Evolutionary conservation across 2,888 invertebrate species (phyloP), one percentile per base, ranked within the genome.

Genomic region (Leptothorax acervorum): DNA sequence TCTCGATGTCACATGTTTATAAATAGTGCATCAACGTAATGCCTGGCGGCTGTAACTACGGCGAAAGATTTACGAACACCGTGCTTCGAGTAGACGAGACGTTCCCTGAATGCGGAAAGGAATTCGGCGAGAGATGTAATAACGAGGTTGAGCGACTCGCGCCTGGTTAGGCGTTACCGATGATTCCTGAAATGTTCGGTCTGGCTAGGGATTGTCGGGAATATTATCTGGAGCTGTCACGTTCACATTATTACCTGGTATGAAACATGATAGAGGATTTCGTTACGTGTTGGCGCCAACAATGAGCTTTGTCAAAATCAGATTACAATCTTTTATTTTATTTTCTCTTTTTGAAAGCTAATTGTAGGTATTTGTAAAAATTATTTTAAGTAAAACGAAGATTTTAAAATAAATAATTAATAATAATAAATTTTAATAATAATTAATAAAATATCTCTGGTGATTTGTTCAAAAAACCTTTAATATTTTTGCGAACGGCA

Each of bases 11-110:
- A 93, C 92, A 89, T 92, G 91, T 94, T 94, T 94, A 94, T 94
- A 94, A 94, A 94, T 94, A 94, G 94, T 92, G 91, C 92, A 92
- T 94, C 93, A 93, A 93, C 93, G 93, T 93, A 93, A 94, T 92
- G 91, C 92, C 84, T 85, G 89, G 84, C 91, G 91, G 88, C 91
- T 90, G 88, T 91, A 92, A 91, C 92, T 89, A 87, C 89, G 91
- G 51, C 90, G 93, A 92, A 92, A 94, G 93, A 94, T 94, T 94
- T 94, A 94, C 93, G 93, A 88, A 92, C 89, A 84, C 88, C 88
- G 88, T 87, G 87, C 45, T 18, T 51, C 18, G 48, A 48, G 86
- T 85, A 62, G 65, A 84, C 63, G 86, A 82, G 82, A 88, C 89
- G 87, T 60, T 48, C 85, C 85, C 83, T 91, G 92, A 93, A 93